Base-by-base conservation (phyloP, 2,113 vertebrate species). In the Actinemys pallida region DNA sequence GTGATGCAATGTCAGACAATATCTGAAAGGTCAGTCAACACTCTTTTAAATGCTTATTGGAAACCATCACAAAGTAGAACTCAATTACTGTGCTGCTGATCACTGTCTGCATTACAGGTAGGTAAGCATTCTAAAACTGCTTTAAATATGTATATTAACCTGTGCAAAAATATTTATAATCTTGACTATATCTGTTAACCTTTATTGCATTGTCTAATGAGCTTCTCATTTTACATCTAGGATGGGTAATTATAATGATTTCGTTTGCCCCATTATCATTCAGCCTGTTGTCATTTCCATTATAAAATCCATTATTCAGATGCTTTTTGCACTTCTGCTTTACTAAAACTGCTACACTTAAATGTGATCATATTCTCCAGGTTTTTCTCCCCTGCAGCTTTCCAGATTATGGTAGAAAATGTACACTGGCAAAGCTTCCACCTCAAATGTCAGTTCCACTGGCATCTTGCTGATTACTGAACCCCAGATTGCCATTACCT, bases 71-170 rank as follows among this genome's bases (percentile, higher is more conserved):
- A 91, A 89, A 96, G 92, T 42, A 89, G n/a, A 54, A 84, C 88
- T 80, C 62, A 95, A 19, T 92, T 89, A 84, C 47, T 94, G n/a
- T 76, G 42, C 84, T 92, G 57, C 85, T 91, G 25, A 17, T 35
- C 78, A 62, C 20, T 90, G 10, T 81, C 59, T 90, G 2, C 49
- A 22, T 81, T 94, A 95, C 83, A 91, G 29, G 91, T 85, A 93
- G 29, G 92, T 85, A 93, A 96, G 83, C 56, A 92, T 83, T 97
- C 56, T 89, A 24, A 84, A 93, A 45, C 75, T 79, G 22, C 5
- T 88, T 93, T 90, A 83, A 81, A 29, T 88, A 91, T 97, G 95
- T 89, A 45, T 92, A 31, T 91, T 87, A 91, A 95, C 82, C 59
- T 94, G 42, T 75, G 12, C 5, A 76, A 31, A 81, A 95, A 92